phyloP scores from a whole-genome alignment of 1,140 invertebrate genomes.

The Popillia japonica region DNA sequence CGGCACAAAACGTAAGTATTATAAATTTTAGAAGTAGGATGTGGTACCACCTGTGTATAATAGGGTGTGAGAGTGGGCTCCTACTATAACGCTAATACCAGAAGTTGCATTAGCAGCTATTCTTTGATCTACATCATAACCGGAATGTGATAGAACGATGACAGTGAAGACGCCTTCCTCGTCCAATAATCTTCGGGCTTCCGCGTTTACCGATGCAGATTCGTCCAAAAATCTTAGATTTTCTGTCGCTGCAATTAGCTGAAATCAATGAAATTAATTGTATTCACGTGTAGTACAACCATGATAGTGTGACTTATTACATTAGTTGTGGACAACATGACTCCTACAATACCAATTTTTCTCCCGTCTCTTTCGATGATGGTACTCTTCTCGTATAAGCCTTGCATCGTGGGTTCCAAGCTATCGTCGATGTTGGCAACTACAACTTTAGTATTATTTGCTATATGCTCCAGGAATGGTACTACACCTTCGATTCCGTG shows the following conservation, averaged over 20 bases:
- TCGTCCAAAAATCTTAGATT: slow-evolving; percentile 63
- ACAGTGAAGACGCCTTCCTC: slow-evolving; percentile 57
- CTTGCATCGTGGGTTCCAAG: slow-evolving; percentile 70
- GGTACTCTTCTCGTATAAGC: slow-evolving; percentile 66
- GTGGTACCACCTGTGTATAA: slow-evolving; percentile 54
- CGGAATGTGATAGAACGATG: slow-evolving; percentile 69
- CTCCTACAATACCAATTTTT: slow-evolving; percentile 82
- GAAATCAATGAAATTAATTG: no score
- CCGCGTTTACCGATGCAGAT: slow-evolving; percentile 60
- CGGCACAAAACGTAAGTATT: not conserved
- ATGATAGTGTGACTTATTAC: no score
- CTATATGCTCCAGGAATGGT: slow-evolving; percentile 71
- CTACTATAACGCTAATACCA: slow-evolving; percentile 82
- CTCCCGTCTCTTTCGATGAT: slow-evolving; percentile 65
- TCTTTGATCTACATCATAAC: slow-evolving; percentile 65
- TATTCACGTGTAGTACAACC: no score
- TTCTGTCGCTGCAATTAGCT: slow-evolving; percentile 54
- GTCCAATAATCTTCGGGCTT: slow-evolving; percentile 58
- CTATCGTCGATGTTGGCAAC: slow-evolving; percentile 78
- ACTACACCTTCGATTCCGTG: slow-evolving; percentile 71
- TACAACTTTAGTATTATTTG: slow-evolving; percentile 72
- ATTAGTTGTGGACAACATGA: slow-evolving; percentile 70
- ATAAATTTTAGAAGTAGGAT: no score
- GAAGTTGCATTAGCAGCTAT: slow-evolving; percentile 72
- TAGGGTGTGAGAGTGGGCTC: slow-evolving; percentile 82